These are phyloP conservation scores for Clusia tigrina DNA, from an alignment of 2,888 invertebrate species.

Conservation along the genomic window DNA sequence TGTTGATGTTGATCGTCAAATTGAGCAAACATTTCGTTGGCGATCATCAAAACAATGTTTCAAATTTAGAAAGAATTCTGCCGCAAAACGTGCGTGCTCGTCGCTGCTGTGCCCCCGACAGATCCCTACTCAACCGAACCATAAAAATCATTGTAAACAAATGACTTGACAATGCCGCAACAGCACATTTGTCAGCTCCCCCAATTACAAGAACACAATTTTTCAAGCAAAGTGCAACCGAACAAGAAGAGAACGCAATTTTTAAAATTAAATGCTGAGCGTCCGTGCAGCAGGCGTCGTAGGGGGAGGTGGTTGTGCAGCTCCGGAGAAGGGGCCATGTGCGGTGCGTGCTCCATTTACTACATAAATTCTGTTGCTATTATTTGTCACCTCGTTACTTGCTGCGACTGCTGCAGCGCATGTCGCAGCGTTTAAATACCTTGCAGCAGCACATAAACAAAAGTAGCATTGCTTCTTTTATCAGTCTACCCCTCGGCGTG, in stretches of 20 bases:
- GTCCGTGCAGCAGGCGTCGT: neutral
- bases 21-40: conserved; percentile 37
- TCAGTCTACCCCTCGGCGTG: neutral
- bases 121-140: neutral
- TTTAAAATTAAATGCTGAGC: neutral
- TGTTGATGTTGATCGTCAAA: conserved; percentile 8
- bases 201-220: no score
- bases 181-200: neutral
- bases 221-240: no score
- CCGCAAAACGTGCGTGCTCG: neutral
- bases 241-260: neutral
- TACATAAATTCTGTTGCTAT: conserved; percentile 40
- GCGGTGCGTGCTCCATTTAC: neutral
- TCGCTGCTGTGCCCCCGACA: neutral
- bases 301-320: neutral
- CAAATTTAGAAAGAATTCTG: neutral
- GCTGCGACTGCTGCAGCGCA: neutral
- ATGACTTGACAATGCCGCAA: neutral
- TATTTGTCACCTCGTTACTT: conserved; percentile 53
- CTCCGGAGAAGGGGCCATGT: neutral
- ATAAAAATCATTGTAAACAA: neutral
- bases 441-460: neutral
- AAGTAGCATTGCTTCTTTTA: neutral
- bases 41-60: conserved; percentile 35
- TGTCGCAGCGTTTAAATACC: neutral